Evolutionary conservation across 64 coral and sea anemone genomes (phyloP).

Genomic region (Montipora efflorescens): DNA sequence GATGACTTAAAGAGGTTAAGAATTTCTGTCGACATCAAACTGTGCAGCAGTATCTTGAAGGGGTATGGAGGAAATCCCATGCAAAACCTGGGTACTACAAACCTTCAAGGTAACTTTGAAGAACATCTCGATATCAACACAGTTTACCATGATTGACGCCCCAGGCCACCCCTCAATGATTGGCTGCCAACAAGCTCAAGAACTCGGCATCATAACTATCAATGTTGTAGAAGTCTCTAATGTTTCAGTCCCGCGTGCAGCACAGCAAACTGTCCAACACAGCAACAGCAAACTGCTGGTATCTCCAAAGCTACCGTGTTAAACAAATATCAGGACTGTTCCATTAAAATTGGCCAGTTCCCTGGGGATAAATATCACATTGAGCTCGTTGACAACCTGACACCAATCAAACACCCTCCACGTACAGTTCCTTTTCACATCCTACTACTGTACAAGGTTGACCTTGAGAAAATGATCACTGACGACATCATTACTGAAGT

Average conservation of each 20-base stretch:
- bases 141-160: constrained; percentile 52
- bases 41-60: constrained; percentile 37
- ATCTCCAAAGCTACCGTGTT: constrained; percentile 48
- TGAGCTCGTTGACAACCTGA: constrained; percentile 50
- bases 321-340: constrained; percentile 47
- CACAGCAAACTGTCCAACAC: not conserved
- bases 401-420: constrained; percentile 49
- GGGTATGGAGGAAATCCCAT: constrained; percentile 53
- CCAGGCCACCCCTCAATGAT: constrained; percentile 82
- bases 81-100: constrained; percentile 30
- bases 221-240: constrained; percentile 53
- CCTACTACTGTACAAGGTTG: constrained; percentile 50
- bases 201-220: constrained; percentile 53
- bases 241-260: not conserved
- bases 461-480: constrained; percentile 51
- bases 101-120: constrained; percentile 35
- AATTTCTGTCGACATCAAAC: constrained; percentile 42
- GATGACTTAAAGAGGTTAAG: constrained; percentile 40
- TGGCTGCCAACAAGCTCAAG: constrained; percentile 64
- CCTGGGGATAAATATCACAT: constrained; percentile 69
- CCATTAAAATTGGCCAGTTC: constrained; percentile 23
- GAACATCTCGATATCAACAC: constrained; percentile 31
- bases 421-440: constrained; percentile 72
- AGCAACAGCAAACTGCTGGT: not conserved
- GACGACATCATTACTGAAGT: constrained; percentile 65